These are phyloP conservation scores for Nomada ferruginata DNA, from an alignment of 2,888 invertebrate species.

Conservation along the genomic window DNA sequence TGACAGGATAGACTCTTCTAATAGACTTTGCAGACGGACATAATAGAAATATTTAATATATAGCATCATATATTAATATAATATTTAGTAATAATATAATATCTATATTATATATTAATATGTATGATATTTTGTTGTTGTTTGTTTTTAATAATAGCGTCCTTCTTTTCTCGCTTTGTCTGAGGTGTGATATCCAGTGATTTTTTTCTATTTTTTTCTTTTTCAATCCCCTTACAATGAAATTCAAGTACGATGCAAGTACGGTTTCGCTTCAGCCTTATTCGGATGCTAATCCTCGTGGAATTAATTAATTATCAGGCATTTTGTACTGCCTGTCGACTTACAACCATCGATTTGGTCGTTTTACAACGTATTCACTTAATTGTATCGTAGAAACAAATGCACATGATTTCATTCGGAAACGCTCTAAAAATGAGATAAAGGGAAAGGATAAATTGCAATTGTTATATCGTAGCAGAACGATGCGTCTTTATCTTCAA, in stretches of 20 bases:
- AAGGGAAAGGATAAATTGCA: background rate
- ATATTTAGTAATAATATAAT: conserved; percentile 78
- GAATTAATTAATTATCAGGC: conserved; percentile 36
- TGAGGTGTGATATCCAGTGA: conserved; percentile 54
- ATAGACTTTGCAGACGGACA: conserved; percentile 84
- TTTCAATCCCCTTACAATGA: conserved; percentile 3
- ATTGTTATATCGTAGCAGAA: background rate
- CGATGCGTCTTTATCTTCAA: background rate
- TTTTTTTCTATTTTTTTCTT: conserved; percentile 3
- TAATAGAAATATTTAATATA: conserved; percentile 83
- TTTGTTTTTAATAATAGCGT: conserved; percentile 69
- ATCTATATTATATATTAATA: conserved; percentile 75
- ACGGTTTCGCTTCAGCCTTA: conserved; percentile 63
- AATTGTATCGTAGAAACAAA: conserved; percentile 23
- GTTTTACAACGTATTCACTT: conserved; percentile 15
- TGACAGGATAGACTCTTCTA: conserved; percentile 82
- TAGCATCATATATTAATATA: conserved; percentile 77
- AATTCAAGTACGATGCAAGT: conserved; percentile 19
- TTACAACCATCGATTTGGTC: conserved; percentile 23
- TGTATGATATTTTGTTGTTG: conserved; percentile 74
- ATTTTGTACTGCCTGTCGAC: conserved; percentile 40
- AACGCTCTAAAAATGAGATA: background rate
- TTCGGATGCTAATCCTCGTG: conserved; percentile 46
- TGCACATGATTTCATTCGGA: conserved; percentile 6
- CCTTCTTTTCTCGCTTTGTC: conserved; percentile 50